phyloP scores from a whole-genome alignment of 2,888 invertebrate species.

The Oscheius sp. region DNA sequence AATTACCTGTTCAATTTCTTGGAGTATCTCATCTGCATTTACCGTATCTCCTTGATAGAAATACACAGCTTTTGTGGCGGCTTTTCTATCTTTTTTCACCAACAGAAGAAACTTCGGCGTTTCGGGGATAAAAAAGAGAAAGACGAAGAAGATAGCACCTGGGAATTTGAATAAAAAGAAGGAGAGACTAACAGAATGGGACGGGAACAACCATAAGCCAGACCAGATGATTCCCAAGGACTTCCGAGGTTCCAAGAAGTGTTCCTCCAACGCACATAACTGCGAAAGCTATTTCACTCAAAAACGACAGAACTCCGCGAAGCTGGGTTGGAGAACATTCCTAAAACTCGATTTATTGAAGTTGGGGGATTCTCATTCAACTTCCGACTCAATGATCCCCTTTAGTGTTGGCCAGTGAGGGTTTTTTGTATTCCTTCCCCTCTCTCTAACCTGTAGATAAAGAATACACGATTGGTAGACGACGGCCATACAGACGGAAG shows the following conservation, averaged over 20 bases:
- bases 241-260: conserved; percentile 49
- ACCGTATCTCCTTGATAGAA: conserved; percentile 54
- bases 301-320: conserved; percentile 56
- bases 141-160: conserved; percentile 44
- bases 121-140: conserved; percentile 55
- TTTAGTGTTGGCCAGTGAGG: too few relatives aligned
- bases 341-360: conserved; percentile 32
- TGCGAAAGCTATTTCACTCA: conserved; percentile 59
- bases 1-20: conserved; percentile 46
- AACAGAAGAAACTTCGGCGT: conserved; percentile 60
- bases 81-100: conserved; percentile 32
- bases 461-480: conserved; percentile 61
- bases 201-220: conserved; percentile 50
- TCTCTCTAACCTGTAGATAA: conserved; percentile 49
- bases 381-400: too few relatives aligned
- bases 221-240: conserved; percentile 51
- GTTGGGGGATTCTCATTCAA: too few relatives aligned
- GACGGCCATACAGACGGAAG: conserved; percentile 57
- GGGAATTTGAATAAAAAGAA: conserved; percentile 2
- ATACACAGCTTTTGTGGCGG: conserved; percentile 43
- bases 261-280: conserved; percentile 52
- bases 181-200: conserved; percentile 43
- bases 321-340: conserved; percentile 61
- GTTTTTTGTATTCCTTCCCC: too few relatives aligned
- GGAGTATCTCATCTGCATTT: conserved; percentile 45